Conservation (phyloP, 2,113 vertebrate species). For the Hippopotamus amphibius region DNA sequence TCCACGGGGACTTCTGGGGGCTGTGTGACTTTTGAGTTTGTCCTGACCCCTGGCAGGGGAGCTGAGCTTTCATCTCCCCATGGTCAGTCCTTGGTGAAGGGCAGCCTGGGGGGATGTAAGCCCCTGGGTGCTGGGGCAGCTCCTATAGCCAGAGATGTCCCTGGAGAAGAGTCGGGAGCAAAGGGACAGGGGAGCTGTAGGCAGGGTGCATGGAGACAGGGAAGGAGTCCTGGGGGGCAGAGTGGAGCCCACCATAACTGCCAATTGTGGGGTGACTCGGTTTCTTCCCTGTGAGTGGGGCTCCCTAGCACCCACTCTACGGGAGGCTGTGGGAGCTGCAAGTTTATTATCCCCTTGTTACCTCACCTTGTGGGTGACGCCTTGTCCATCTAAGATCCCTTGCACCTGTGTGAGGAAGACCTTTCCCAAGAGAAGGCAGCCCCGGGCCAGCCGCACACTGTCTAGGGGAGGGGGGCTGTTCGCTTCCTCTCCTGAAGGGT, state of each 20-base stretch:
- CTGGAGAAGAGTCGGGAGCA: not conserved
- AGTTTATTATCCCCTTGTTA: accelerated
- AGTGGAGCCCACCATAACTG: accelerated
- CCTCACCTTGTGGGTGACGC: accelerated
- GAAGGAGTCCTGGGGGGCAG: accelerated
- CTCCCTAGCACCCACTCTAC: accelerated
- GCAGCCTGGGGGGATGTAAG: not conserved
- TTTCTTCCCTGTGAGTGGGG: not conserved
- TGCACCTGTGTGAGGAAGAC: accelerated
- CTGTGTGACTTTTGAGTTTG: not conserved
- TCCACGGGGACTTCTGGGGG: accelerated
- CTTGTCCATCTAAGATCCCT: accelerated
- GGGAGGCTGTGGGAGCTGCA: accelerated
- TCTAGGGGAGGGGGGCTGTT: not conserved
- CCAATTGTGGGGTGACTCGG: not conserved
- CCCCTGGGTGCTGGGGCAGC: accelerated
- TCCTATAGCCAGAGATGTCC: accelerated
- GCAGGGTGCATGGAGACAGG: not conserved
- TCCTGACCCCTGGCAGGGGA: not conserved
- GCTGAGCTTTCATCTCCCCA: accelerated
- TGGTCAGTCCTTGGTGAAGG: not conserved
- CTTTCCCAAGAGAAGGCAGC: accelerated
- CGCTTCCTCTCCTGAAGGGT: not conserved
- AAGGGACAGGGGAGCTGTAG: not conserved
- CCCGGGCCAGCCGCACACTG: accelerated